A percentile compares a stretch with the other conserved stretches of the same genome.
Evolutionary conservation across 1,140 invertebrate genomes (phyloP).

Genomic region (Pseudomyrmex concolor): DNA sequence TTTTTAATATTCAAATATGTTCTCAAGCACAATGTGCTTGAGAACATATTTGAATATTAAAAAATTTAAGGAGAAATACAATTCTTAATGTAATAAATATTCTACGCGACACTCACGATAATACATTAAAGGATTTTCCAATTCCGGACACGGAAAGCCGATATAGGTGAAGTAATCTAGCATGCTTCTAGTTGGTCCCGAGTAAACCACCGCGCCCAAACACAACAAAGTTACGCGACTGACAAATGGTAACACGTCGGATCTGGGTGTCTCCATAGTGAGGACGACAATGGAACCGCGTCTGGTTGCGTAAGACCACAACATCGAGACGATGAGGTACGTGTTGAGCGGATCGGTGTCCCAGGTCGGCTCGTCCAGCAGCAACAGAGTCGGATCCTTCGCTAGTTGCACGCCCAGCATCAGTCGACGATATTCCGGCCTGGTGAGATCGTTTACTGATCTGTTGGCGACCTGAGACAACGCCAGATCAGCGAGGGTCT

Average conservation of each 20-base stretch:
- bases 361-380: slow-evolving; percentile 96
- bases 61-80: not conserved
- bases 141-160: slow-evolving; percentile 96
- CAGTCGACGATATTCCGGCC: slow-evolving; percentile 93
- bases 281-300: slow-evolving; percentile 94
- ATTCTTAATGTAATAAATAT: not conserved
- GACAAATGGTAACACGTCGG: slow-evolving; percentile 96
- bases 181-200: slow-evolving; percentile 94
- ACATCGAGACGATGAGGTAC: slow-evolving; percentile 95
- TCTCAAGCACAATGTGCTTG: too few species aligned
- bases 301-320: slow-evolving; percentile 96
- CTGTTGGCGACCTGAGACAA: slow-evolving; percentile 94
- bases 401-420: slow-evolving; percentile 95
- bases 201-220: slow-evolving; percentile 95
- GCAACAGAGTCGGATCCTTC: slow-evolving; percentile 93
- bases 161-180: slow-evolving; percentile 96
- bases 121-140: slow-evolving; percentile 97
- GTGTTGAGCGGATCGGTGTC: slow-evolving; percentile 96
- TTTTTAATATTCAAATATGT: too few species aligned
- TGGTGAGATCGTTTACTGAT: slow-evolving; percentile 91
- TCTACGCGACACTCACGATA: slow-evolving; percentile 89
- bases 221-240: slow-evolving; percentile 93
- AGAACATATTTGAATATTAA: too few species aligned
- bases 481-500: slow-evolving; percentile 95
- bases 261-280: slow-evolving; percentile 96